Conservation (phyloP, 2,888 invertebrate species). For the Hyles lineata region DNA sequence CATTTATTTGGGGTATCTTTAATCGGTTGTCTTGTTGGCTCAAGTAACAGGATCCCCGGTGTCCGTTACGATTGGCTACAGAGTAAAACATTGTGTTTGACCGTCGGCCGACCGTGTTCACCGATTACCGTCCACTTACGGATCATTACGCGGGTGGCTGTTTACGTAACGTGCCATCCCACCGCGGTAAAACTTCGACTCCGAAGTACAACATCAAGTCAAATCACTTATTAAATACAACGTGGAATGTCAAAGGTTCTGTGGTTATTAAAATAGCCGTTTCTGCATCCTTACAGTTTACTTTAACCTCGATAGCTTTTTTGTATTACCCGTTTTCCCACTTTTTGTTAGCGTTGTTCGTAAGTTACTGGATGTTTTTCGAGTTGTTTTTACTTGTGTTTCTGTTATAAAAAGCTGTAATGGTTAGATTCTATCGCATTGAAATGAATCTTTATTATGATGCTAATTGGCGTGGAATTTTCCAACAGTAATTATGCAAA, state of each 20-base stretch:
- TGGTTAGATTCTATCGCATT: constrained; percentile 1
- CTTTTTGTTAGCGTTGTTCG: constrained; percentile 16
- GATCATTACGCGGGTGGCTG: constrained; percentile 49
- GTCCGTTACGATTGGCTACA: constrained; percentile 60
- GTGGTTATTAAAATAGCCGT: constrained; percentile 36
- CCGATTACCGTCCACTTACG: constrained; percentile 49
- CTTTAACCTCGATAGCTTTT: constrained; percentile 24
- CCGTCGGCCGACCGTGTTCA: constrained; percentile 46
- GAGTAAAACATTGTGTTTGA: constrained; percentile 44
- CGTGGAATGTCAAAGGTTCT: constrained; percentile 34
- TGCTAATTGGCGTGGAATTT: constrained; percentile 16
- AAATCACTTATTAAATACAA: not conserved
- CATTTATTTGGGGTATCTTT: constrained; percentile 67
- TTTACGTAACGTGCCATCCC: constrained; percentile 52
- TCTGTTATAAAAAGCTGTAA: constrained; percentile 5
- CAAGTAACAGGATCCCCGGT: constrained; percentile 62
- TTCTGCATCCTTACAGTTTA: constrained; percentile 15
- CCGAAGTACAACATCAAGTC: not conserved
- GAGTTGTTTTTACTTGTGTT: constrained; percentile 2
- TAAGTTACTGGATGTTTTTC: constrained; percentile 1
- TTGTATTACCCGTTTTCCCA: constrained; percentile 20
- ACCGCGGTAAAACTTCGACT: not conserved
- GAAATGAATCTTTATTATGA: constrained; percentile 9
- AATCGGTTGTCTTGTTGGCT: constrained; percentile 65
- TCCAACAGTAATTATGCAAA: constrained; percentile 3